phyloP scores from a whole-genome alignment of 2,888 invertebrate species.

The Xestia c-nigrum region DNA sequence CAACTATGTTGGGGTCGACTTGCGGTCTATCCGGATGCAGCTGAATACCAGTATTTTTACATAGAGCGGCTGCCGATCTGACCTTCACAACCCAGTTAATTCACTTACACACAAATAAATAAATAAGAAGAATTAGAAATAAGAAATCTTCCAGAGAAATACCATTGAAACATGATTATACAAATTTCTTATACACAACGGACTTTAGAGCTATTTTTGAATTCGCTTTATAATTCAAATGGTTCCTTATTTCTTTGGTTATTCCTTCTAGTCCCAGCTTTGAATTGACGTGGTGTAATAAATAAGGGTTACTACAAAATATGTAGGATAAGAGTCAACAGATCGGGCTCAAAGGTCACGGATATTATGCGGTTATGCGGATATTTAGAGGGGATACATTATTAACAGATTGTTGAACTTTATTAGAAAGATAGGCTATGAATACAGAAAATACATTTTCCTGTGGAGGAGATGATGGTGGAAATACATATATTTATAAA shows the following conservation, averaged over 20 bases:
- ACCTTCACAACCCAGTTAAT: no score
- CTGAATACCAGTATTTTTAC: no score
- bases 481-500: no score
- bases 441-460: background rate
- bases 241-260: background rate
- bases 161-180: background rate
- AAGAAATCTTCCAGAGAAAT: background rate
- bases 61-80: no score
- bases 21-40: no score
- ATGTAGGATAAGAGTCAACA: slow-evolving; percentile 11
- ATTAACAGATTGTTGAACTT: slow-evolving; percentile 19
- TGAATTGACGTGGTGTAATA: slow-evolving; percentile 3
- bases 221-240: background rate
- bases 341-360: slow-evolving; percentile 16
- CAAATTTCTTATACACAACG: background rate
- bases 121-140: no score
- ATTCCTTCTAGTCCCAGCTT: background rate
- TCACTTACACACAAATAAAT: no score
- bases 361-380: background rate
- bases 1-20: no score
- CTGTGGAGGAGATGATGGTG: background rate
- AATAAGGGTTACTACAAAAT: slow-evolving; percentile 15
- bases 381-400: slow-evolving; percentile 21
- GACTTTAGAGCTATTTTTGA: background rate
- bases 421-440: background rate